Conservation (phyloP, 1,140 invertebrate species). For the Mizuhopecten yessoensis region DNA sequence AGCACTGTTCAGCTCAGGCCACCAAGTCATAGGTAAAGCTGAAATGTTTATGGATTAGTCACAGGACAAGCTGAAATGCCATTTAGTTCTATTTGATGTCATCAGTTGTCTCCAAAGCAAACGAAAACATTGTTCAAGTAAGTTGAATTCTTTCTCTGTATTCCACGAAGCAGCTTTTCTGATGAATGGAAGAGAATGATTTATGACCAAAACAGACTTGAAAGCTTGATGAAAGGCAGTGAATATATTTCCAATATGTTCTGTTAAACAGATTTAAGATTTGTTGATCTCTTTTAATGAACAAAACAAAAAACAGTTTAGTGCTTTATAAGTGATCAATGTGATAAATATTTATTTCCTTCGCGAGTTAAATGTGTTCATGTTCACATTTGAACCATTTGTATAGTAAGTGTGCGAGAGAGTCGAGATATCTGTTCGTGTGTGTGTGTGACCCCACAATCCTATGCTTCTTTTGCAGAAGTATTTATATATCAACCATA, state of each 20-base stretch:
- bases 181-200: neutral
- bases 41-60: too few species aligned
- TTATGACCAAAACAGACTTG: neutral
- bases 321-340: neutral
- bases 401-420: neutral
- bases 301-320: neutral
- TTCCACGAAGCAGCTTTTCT: neutral
- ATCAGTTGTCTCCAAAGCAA: too few species aligned
- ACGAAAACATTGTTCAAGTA: too few species aligned
- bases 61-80: too few species aligned
- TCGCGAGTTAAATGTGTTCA: neutral
- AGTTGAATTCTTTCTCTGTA: too few species aligned
- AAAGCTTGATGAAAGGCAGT: neutral
- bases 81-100: too few species aligned
- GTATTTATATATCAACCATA: neutral
- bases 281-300: neutral
- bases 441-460: neutral
- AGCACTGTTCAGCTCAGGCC: neutral
- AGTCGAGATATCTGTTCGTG: neutral
- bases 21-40: too few species aligned
- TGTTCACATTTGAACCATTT: neutral
- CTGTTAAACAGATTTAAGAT: neutral
- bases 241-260: neutral
- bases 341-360: constrained; percentile 33
- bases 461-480: neutral